These are phyloP conservation scores for Heteronetta atricapilla DNA, from an alignment of 2,113 vertebrate species.

Conservation along the genomic window DNA sequence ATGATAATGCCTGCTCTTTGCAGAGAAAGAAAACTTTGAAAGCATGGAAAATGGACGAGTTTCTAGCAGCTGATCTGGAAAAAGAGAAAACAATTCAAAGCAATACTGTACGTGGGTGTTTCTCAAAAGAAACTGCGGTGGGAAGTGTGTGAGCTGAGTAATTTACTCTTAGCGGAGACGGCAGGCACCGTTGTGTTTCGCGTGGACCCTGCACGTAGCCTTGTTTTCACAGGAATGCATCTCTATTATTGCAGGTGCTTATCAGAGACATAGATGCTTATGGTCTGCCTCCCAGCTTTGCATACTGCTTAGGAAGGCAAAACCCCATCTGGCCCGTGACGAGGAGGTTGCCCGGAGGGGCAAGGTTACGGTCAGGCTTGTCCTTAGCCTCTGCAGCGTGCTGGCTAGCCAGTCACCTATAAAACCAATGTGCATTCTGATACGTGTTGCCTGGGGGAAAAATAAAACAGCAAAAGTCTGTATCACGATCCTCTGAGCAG, in stretches of 20 bases:
- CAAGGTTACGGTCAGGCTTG: background rate
- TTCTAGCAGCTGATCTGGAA: slow-evolving; percentile 49
- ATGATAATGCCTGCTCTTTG: slow-evolving; percentile 45
- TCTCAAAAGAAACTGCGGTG: slow-evolving; percentile 16
- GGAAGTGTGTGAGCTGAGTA: slow-evolving; percentile 39
- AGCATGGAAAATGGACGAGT: slow-evolving; percentile 25
- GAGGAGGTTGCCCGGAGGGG: background rate
- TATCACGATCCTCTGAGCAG: background rate
- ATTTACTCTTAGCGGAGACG: slow-evolving; percentile 3
- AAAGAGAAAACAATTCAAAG: slow-evolving; percentile 44
- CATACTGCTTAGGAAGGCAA: background rate
- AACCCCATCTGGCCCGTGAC: background rate
- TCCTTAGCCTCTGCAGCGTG: background rate
- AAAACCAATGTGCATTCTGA: background rate
- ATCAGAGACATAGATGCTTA: background rate
- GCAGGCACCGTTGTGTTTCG: background rate
- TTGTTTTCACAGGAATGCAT: slow-evolving; percentile 4
- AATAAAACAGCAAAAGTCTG: background rate
- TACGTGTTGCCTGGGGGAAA: background rate
- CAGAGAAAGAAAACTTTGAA: slow-evolving; percentile 40
- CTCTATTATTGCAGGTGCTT: background rate
- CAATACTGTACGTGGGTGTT: slow-evolving; percentile 29
- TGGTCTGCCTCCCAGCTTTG: background rate
- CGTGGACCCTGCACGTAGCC: background rate
- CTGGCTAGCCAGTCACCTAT: background rate